Percentiles rank a stretch among this genome's conserved stretches.
Evolutionary conservation across 2,888 invertebrate species (phyloP).

Genomic region (Ormyrus nitidulus): DNA sequence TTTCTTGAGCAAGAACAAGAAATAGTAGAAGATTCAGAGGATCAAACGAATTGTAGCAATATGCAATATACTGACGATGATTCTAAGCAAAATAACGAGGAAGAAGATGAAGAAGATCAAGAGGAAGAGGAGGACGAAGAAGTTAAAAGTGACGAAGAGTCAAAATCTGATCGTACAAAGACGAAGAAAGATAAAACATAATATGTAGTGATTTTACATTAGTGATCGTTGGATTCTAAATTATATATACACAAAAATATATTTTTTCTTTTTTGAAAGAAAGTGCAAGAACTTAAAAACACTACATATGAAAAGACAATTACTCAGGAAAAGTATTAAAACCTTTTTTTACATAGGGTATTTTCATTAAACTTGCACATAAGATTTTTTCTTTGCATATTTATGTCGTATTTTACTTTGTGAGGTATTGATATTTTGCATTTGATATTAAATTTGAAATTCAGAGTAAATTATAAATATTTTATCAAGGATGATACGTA

Average conservation of each 20-base stretch:
- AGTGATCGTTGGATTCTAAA: conserved; percentile 49
- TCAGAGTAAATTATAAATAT: conserved; percentile 5
- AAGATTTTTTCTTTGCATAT: conserved; percentile 5
- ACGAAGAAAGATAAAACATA: conserved; percentile 54
- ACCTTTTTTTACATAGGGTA: conserved; percentile 6
- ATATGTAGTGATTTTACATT: conserved; percentile 26
- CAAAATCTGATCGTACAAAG: conserved; percentile 46
- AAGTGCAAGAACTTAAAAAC: conserved; percentile 11
- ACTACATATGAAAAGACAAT: conserved; percentile 3
- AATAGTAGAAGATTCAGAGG: conserved; percentile 67
- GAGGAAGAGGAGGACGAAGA: conserved; percentile 58
- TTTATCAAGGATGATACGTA: not conserved
- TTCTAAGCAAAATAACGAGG: conserved; percentile 47
- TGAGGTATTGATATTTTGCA: conserved; percentile 26
- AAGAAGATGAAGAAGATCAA: conserved; percentile 58
- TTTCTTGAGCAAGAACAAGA: conserved; percentile 74
- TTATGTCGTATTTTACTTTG: conserved; percentile 13
- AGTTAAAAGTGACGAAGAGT: conserved; percentile 38
- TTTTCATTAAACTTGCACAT: conserved; percentile 1
- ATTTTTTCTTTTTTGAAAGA: conserved; percentile 35
- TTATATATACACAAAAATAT: conserved; percentile 40
- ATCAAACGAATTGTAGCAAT: conserved; percentile 64
- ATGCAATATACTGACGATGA: conserved; percentile 59
- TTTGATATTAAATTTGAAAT: conserved; percentile 33
- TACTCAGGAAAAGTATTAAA: conserved; percentile 53